Evolutionary conservation across 2,113 vertebrate genomes (phyloP).

Genomic region (Pteropus alecto): DNA sequence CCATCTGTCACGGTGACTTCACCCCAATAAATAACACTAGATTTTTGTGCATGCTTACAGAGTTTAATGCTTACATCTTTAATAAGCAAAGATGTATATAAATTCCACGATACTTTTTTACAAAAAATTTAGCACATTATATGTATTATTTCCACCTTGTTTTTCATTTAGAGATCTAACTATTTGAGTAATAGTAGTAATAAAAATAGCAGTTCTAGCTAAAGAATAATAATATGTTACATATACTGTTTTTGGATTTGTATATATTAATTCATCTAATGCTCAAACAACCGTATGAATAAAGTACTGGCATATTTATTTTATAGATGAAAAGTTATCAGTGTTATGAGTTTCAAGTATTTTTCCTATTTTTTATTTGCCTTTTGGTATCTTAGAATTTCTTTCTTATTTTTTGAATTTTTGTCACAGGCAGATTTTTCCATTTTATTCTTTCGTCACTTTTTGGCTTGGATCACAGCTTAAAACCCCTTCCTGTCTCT

Average conservation of each 20-base stretch:
- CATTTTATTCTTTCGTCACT: neutral
- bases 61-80: neutral
- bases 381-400: neutral
- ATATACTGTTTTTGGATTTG: neutral
- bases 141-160: neutral
- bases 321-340: neutral
- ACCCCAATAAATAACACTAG: neutral
- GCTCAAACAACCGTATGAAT: neutral
- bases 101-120: neutral
- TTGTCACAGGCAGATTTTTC: neutral
- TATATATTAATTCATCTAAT: neutral
- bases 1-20: neutral
- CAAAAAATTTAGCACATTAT: neutral
- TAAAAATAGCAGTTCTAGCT: neutral
- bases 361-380: neutral
- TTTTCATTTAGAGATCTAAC: neutral
- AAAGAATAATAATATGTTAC: neutral
- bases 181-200: neutral
- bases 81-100: neutral
- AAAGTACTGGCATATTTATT: neutral
- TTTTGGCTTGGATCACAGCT: neutral
- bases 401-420: neutral
- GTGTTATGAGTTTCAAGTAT: neutral
- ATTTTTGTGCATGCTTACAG: neutral
- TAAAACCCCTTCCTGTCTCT: neutral